Percentiles rank a stretch among this genome's conserved stretches.
phyloP scores from a whole-genome alignment of 2,113 vertebrate genomes.

The Microcebus murinus region DNA sequence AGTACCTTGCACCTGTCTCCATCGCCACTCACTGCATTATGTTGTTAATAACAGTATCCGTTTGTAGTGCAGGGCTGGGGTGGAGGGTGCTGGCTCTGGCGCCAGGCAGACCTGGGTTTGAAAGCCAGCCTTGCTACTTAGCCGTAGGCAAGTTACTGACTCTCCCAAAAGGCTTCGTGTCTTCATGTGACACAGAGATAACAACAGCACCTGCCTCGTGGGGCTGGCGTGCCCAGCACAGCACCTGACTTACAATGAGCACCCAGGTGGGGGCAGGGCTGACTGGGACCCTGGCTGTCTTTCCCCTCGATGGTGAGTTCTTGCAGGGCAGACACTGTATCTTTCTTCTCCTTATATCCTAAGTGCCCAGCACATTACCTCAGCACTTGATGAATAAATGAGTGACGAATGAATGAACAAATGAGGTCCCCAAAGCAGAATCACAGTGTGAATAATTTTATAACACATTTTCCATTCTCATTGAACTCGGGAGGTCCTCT shows the following conservation, averaged over 20 bases:
- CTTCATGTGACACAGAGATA: background rate
- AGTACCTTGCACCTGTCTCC: background rate
- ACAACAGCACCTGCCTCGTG: background rate
- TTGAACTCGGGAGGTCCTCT: background rate
- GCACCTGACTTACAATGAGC: background rate
- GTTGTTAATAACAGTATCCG: too few relatives aligned
- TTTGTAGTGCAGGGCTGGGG: background rate
- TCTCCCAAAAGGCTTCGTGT: background rate
- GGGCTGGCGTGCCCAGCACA: background rate
- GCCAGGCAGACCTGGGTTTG: background rate
- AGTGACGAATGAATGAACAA: background rate
- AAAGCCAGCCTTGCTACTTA: background rate
- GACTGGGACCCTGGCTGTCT: background rate
- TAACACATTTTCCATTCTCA: background rate
- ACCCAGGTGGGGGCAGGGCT: background rate
- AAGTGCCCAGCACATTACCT: background rate
- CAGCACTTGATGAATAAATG: background rate
- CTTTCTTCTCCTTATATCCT: background rate
- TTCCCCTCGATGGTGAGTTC: background rate
- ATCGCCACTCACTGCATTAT: rapidly evolving
- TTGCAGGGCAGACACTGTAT: background rate
- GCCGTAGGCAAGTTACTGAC: background rate
- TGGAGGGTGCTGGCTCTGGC: background rate
- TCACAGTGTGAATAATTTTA: background rate
- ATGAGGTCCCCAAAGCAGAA: background rate